Evolutionary conservation across 2,888 invertebrate genomes (phyloP).

Genomic region (Orthosia gothica): DNA sequence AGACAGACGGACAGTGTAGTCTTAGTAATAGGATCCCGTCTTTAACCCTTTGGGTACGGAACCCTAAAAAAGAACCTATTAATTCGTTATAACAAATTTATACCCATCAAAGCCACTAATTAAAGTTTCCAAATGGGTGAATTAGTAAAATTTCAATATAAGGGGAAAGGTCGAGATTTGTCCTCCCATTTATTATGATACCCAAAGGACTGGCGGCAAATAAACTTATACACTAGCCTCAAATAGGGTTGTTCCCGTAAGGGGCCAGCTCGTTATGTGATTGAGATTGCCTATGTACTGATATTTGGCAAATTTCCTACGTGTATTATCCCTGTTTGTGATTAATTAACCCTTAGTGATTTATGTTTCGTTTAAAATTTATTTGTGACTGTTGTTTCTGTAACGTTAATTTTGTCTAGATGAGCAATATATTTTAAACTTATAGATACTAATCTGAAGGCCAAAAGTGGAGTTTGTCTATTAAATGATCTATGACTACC

Average conservation of each 20-base stretch:
- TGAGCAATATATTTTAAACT: neutral
- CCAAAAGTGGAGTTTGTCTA: neutral
- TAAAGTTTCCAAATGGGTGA: constrained; percentile 76
- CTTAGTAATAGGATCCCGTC: too few species aligned
- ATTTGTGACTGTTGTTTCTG: neutral
- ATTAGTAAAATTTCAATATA: constrained; percentile 84
- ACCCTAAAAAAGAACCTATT: too few species aligned
- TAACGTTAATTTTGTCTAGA: neutral
- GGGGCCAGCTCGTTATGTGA: constrained; percentile 85
- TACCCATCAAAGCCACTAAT: constrained; percentile 65
- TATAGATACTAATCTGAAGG: too few species aligned
- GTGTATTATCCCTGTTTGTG: constrained; percentile 62
- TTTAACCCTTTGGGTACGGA: too few species aligned
- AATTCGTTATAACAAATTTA: constrained; percentile 19
- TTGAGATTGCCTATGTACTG: constrained; percentile 84
- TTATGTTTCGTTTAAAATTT: constrained; percentile 17
- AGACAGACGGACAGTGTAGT: too few species aligned
- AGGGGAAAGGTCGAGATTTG: constrained; percentile 83
- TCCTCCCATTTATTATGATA: constrained; percentile 86
- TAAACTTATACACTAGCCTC: constrained; percentile 86
- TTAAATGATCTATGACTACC: too few species aligned
- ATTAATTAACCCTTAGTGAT: constrained; percentile 54
- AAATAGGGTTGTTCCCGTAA: constrained; percentile 88
- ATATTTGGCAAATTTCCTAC: constrained; percentile 72
- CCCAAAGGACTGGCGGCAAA: constrained; percentile 87